Conservation (phyloP, 1,140 invertebrate species). For the Harlomillsia oculata region DNA sequence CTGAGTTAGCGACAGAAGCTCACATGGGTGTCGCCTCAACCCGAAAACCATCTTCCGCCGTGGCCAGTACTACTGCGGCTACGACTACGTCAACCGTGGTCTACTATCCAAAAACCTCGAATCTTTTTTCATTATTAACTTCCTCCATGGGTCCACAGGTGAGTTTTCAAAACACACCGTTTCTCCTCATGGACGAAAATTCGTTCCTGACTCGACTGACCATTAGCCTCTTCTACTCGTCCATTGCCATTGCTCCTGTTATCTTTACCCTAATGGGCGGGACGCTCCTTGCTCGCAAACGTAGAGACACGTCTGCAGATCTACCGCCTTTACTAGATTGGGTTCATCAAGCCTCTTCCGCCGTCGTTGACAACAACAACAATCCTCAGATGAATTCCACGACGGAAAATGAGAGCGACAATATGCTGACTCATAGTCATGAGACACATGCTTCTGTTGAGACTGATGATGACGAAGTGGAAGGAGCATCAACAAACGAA, state of each 20-base stretch:
- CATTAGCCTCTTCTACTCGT: conserved; percentile 5
- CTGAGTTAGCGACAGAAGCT: neutral
- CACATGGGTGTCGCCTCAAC: too few species aligned
- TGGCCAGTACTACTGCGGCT: neutral
- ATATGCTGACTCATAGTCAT: neutral
- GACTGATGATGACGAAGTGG: too few species aligned
- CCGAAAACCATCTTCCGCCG: conserved; percentile 1
- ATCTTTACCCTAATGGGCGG: conserved; percentile 6
- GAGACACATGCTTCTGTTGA: neutral
- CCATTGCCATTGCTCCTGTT: conserved; percentile 9
- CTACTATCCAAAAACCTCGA: conserved; percentile 6
- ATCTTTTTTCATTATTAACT: conserved; percentile 7
- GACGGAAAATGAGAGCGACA: neutral
- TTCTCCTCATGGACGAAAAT: conserved; percentile 9
- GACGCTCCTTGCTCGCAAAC: neutral
- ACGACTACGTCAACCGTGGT: neutral
- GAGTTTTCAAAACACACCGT: conserved; percentile 6
- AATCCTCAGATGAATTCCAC: too few species aligned
- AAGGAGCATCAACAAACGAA: too few species aligned
- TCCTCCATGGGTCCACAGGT: conserved; percentile 1
- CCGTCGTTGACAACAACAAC: neutral
- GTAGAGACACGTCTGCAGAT: neutral
- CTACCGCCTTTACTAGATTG: neutral
- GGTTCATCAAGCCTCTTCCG: neutral
- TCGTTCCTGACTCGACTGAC: conserved; percentile 8